These are phyloP conservation scores for Myoxocephalus aenaeus DNA, from an alignment of 2,797 vertebrate genomes.

Conservation along the genomic window DNA sequence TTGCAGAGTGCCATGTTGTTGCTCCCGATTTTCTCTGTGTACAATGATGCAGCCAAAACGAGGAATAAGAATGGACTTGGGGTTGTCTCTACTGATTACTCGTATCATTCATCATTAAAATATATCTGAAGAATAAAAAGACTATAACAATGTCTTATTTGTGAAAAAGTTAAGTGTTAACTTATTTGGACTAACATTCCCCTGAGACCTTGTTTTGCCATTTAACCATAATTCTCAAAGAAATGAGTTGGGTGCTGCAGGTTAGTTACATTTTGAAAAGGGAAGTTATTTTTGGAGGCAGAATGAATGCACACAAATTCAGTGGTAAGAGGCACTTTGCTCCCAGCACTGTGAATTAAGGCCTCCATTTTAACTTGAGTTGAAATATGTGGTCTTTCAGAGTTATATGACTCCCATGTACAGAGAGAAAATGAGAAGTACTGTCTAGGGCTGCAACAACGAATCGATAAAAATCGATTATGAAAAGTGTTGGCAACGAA, in stretches of 20 bases:
- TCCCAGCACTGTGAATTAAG: background rate
- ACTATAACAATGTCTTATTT: background rate
- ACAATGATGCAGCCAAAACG: background rate
- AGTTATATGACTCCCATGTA: background rate
- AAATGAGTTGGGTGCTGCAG: background rate
- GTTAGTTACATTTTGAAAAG: background rate
- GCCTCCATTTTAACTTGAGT: background rate
- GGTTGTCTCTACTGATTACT: background rate
- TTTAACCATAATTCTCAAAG: background rate
- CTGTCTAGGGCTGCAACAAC: no score
- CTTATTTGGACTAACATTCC: no score
- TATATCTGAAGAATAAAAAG: background rate
- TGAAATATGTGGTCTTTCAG: background rate
- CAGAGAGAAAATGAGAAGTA: slow-evolving; percentile 32
- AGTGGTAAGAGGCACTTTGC: background rate
- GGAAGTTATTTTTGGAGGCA: background rate
- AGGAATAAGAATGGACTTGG: background rate
- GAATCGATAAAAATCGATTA: no score
- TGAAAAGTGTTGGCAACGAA: no score
- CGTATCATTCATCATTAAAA: background rate
- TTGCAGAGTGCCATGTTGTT: background rate
- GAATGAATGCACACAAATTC: background rate
- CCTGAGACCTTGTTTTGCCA: background rate
- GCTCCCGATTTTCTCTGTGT: background rate
- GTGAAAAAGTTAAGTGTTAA: no score